Percentiles rank a stretch among this genome's conserved stretches.
phyloP scores from a whole-genome alignment of 30 jellyfish, hydroid and myxozoan genomes.

The Hydractinia symbiolongicarpus region DNA sequence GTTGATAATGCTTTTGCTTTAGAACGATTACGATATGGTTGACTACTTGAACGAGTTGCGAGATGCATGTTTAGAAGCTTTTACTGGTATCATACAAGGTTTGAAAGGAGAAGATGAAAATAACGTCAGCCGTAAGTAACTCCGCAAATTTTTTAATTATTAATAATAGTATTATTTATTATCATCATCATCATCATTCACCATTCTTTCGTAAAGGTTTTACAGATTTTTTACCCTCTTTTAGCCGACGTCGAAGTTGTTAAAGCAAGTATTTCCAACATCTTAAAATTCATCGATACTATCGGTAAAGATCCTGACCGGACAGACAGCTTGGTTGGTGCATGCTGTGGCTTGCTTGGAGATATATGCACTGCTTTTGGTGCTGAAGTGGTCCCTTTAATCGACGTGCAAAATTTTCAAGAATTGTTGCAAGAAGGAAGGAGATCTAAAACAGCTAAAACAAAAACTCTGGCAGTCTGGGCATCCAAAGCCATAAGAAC shows the following conservation, averaged over 20 bases:
- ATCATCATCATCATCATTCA: not conserved
- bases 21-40: constrained; percentile 88
- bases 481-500: constrained; percentile 84
- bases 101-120: constrained; percentile 92
- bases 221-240: not conserved
- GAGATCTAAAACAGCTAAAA: constrained; percentile 76
- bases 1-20: not conserved
- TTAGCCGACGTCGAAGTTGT: constrained; percentile 76
- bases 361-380: constrained; percentile 91
- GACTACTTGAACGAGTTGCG: constrained; percentile 84
- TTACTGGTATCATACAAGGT: constrained; percentile 94
- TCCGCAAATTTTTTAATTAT: not conserved
- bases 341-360: constrained; percentile 94
- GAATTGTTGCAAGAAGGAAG: constrained; percentile 92
- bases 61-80: constrained; percentile 89
- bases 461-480: constrained; percentile 93
- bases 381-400: constrained; percentile 54
- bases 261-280: constrained; percentile 58
- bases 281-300: constrained; percentile 64
- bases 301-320: constrained; percentile 90
- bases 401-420: constrained; percentile 61
- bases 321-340: constrained; percentile 86
- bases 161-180: not conserved
- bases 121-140: constrained; percentile 78
- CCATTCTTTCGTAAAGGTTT: not conserved